Base-by-base conservation (phyloP, 2,797 vertebrate genomes). In the Todus mexicanus region DNA sequence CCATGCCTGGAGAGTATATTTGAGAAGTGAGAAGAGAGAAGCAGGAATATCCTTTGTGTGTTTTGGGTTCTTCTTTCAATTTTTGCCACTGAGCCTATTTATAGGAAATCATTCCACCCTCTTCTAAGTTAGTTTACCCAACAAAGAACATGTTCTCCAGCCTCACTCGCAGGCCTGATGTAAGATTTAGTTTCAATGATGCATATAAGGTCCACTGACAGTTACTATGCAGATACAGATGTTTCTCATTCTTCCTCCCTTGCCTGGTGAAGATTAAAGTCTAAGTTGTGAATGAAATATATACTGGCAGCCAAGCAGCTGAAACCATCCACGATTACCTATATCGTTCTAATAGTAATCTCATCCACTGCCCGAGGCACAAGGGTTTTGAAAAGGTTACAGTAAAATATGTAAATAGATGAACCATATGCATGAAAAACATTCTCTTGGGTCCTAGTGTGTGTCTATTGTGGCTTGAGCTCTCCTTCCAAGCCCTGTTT, bases 381-480 rank as follows among this genome's bases (percentile, higher is more conserved):
- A 61, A 83, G 70, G 51, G 47, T 87, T 92, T 95, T 87, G 87
- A 85, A 93, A 95, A 95, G 63, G 53, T 87, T 95, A 69, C 59
- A 42, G 78, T 89, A 80, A 96, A 96, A 94, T 95, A 94, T 93
- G 89, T 86, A 95, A 95, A 93, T 91, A 95, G 94, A 95, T 94
- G 89, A 95, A 93, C 86, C 71, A 92, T 92, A 91, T 80, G 82
- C 45, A 84, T 40, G 47, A 86, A 87, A 63, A 94, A 83, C 83
- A 85, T 57, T 91, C 79, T 92, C 90, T 75, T 0, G 8, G 33
- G 82, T 91, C 89, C 48, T 86, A 47, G 37, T 33, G 27, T 87
- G 35, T 81, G 80, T 87, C 92, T 95, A 12, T 86, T 96, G 93
- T 93, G 95, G 95, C 93, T 96, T 95, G 71, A 87, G 60, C 35